Base-by-base conservation (phyloP, 2,888 invertebrate genomes). In the Heliconius ismenius region DNA sequence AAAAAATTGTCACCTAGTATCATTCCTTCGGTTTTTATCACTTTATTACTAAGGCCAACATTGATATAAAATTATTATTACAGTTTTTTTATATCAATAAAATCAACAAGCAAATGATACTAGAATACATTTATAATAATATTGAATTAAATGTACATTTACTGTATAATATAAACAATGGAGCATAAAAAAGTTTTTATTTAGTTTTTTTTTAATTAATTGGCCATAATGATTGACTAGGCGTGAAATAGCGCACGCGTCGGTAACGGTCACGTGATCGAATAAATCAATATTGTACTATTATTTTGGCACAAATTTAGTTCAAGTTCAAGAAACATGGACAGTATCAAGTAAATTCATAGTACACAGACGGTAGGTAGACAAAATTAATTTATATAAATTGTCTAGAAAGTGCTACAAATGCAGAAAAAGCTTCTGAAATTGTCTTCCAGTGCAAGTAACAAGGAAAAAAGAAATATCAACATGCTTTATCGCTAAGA, bases 221-320 rank as follows among this genome's bases (percentile, higher is more conserved):
- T 75, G 67, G 76, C 74, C 72, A 26, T 67, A 26, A 64, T 64
- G n/a, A 65, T 58, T 76, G 78, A 78, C 78, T 76, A 76, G 78
- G 76, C 60, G 60, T 62, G 26, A 39, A 74, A 72, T 63, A 26
- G 70, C 76, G 74, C 73, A n/a, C 73, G 73, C 76, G 54, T 62
- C 60, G 73, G 76, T 76, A 74, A 75, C 69, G 15, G 43, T 43
- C 49, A 62, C 62, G 39, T 73, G 63, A n/a, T 60, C 18, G 6
- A 28, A 49, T 54, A 28, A 36, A 64, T 49, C 9, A 43, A 62
- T 43, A 63, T 73, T 63, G 43, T 43, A 73, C 39, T 62, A 39
- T 32, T 64, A 75, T 63, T 70, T 76, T 62, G 73, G 63, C 62
- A 73, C 70, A 24, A 60, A 26, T 39, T 43, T 15, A 39, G n/a